These are phyloP conservation scores for Pemphredon lugubris DNA, from an alignment of 2,888 invertebrate genomes.

Conservation along the genomic window DNA sequence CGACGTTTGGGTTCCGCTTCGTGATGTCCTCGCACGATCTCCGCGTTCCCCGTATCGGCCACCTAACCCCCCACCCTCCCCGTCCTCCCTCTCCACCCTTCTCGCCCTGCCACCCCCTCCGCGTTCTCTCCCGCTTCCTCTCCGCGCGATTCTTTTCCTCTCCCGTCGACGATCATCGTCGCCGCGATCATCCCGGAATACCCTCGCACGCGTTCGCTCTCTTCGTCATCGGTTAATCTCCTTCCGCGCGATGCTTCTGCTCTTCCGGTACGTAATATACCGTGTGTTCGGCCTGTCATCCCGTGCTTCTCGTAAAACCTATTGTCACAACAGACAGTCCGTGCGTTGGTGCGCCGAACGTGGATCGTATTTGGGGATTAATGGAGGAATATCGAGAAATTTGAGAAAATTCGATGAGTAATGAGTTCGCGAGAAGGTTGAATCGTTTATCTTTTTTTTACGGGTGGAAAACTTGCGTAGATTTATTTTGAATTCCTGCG, in stretches of 20 bases:
- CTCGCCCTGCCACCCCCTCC: background rate
- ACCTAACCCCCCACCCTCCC: background rate
- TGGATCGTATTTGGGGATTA: too few species aligned
- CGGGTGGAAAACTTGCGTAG: too few species aligned
- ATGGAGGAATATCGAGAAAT: too few species aligned
- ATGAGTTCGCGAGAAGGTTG: too few species aligned
- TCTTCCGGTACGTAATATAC: conserved; percentile 24
- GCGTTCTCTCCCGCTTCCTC: conserved; percentile 1
- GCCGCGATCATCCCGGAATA: conserved; percentile 53
- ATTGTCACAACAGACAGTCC: conserved; percentile 48
- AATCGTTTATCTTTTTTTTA: too few species aligned
- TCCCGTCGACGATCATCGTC: conserved; percentile 29
- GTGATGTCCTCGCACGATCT: conserved; percentile 70
- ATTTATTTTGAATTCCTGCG: too few species aligned
- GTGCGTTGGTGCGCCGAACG: too few species aligned
- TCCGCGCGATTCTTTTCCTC: conserved; percentile 30
- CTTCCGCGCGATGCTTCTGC: background rate
- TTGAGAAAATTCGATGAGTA: too few species aligned
- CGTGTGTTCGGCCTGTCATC: too few species aligned
- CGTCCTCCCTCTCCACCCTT: too few species aligned
- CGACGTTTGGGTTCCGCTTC: conserved; percentile 79
- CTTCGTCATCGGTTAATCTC: background rate
- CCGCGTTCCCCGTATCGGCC: conserved; percentile 19
- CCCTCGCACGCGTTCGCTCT: conserved; percentile 13
- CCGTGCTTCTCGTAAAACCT: conserved; percentile 9